phyloP scores from a whole-genome alignment of 2,888 invertebrate species.

The Clivina fossor region DNA sequence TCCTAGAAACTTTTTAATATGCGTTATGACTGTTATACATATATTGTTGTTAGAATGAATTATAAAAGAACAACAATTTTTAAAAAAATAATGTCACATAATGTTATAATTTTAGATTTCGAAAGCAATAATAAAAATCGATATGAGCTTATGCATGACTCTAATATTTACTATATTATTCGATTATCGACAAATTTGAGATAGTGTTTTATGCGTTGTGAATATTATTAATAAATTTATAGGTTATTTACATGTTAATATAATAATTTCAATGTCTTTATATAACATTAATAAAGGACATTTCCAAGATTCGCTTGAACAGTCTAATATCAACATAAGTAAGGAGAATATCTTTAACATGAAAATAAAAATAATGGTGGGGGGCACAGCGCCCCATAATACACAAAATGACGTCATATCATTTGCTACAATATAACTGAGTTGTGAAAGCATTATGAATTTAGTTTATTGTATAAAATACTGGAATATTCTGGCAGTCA shows the following conservation, averaged over 20 bases:
- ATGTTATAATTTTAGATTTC: too few species aligned
- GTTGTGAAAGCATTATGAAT: slow-evolving; percentile 22
- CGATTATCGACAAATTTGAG: background rate
- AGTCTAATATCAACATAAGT: slow-evolving; percentile 24
- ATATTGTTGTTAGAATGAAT: too few species aligned
- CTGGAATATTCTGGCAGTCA: slow-evolving; percentile 20
- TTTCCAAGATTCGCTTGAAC: slow-evolving; percentile 23
- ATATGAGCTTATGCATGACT: too few species aligned
- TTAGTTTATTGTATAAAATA: slow-evolving; percentile 27
- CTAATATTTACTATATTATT: background rate
- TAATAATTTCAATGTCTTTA: slow-evolving; percentile 25
- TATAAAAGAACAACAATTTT: too few species aligned
- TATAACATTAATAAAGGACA: slow-evolving; percentile 22
- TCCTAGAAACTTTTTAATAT: too few species aligned
- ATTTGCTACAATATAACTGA: slow-evolving; percentile 22
- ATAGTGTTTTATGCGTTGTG: background rate
- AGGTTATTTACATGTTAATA: background rate
- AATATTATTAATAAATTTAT: background rate
- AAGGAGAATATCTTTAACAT: slow-evolving; percentile 15
- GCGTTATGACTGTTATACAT: too few species aligned
- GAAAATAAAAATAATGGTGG: slow-evolving; percentile 18
- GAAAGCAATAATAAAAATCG: too few species aligned
- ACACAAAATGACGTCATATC: slow-evolving; percentile 23
- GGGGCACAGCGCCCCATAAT: slow-evolving; percentile 11
- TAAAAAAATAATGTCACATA: too few species aligned